These are phyloP conservation scores for Stylophora pistillata DNA, from an alignment of 64 coral and sea anemone genomes.

Conservation along the genomic window DNA sequence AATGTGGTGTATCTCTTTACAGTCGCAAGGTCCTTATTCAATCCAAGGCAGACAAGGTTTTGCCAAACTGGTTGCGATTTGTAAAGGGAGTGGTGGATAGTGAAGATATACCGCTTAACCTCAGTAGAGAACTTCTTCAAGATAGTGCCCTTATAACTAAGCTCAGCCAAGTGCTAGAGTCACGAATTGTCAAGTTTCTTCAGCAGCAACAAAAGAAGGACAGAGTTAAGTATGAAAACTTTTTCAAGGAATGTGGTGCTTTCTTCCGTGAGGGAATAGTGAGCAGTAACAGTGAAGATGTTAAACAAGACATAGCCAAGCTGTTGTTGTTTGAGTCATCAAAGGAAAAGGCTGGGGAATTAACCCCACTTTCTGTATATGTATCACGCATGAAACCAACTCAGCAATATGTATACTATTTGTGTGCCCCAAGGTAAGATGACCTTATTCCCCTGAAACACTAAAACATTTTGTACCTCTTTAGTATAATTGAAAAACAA, in stretches of 20 bases:
- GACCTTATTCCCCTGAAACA: not conserved
- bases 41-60: constrained; percentile 65
- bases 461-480: not conserved
- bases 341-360: constrained; percentile 76
- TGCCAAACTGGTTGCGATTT: constrained; percentile 93
- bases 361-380: constrained; percentile 79
- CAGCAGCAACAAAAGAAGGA: constrained; percentile 79
- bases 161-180: constrained; percentile 71
- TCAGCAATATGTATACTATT: constrained; percentile 88
- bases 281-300: constrained; percentile 69
- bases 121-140: constrained; percentile 92
- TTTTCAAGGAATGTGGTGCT: constrained; percentile 87
- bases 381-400: constrained; percentile 85
- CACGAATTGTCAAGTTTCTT: constrained; percentile 87
- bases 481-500: not conserved
- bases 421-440: constrained; percentile 89
- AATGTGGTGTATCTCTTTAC: constrained; percentile 81
- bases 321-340: constrained; percentile 96
- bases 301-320: constrained; percentile 85
- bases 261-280: constrained; percentile 96
- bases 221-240: constrained; percentile 94
- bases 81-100: constrained; percentile 93
- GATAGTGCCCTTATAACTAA: constrained; percentile 93
- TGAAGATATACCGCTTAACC: constrained; percentile 94
- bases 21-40: constrained; percentile 92